phyloP scores from a whole-genome alignment of 2,113 vertebrate genomes.

The Stigmatopora argus region DNA sequence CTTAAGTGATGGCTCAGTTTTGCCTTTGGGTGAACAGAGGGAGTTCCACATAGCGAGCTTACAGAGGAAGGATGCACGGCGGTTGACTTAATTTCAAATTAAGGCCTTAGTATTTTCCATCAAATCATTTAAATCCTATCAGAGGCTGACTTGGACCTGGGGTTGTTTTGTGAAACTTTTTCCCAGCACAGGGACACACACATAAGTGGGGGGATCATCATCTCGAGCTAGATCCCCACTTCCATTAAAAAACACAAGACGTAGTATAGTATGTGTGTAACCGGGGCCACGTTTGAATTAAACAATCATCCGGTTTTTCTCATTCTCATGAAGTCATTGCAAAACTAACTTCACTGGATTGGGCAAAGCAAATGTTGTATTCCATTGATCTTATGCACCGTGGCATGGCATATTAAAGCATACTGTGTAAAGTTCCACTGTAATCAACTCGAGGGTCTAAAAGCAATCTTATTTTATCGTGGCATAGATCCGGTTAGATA shows the following conservation, averaged over 20 bases:
- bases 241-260: slow-evolving; percentile 50
- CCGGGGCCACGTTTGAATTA: slow-evolving; percentile 45
- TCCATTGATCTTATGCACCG: slow-evolving; percentile 60
- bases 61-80: slow-evolving; percentile 36
- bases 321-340: slow-evolving; percentile 65
- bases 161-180: slow-evolving; percentile 49
- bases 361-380: slow-evolving; percentile 34
- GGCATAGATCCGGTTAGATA: not conserved
- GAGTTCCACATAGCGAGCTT: slow-evolving; percentile 37
- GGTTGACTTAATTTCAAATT: slow-evolving; percentile 62
- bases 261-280: slow-evolving; percentile 26
- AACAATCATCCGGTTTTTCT: slow-evolving; percentile 44
- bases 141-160: slow-evolving; percentile 39
- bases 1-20: slow-evolving; percentile 46
- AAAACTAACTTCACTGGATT: slow-evolving; percentile 48
- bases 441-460: slow-evolving; percentile 26
- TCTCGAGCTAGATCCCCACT: slow-evolving; percentile 44
- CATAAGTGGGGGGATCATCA: slow-evolving; percentile 46
- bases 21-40: slow-evolving; percentile 45
- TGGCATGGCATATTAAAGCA: slow-evolving; percentile 46
- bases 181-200: slow-evolving; percentile 43
- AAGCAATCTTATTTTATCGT: slow-evolving; percentile 1
- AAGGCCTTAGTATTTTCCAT: slow-evolving; percentile 64
- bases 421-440: slow-evolving; percentile 32
- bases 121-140: slow-evolving; percentile 69